Base-by-base conservation (phyloP, 2,113 vertebrate genomes). In the Parus major region DNA sequence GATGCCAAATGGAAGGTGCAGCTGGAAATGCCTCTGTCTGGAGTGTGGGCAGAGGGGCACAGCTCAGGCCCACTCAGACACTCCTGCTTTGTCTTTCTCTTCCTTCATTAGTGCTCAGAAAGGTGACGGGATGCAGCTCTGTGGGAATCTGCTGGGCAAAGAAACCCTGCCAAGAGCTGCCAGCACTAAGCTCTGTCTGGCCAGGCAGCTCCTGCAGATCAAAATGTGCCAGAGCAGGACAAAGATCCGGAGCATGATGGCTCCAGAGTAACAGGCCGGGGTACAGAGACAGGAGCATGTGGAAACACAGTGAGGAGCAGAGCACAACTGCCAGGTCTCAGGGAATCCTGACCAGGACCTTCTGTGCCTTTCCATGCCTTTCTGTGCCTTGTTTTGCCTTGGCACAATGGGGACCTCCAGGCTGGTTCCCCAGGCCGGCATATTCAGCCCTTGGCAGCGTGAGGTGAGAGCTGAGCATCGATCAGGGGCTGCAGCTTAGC, bases 21-120 rank as follows among this genome's bases (percentile, higher is more conserved):
- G 4, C 7, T 64, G 76, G 24, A 76, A 92, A 57, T 18, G 77
- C 29, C 39, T 75, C 75, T 86, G 82, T 18, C 68, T 72, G 84
- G 29, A 81, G 63, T 1, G 1, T 0, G 53, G 1, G 8, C 1
- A 56, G 76, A 12, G 22, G 81, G 72, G 69, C 2, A 0, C 6
- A 1, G n/a, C 83, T 76, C 3, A 0, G 33, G 27, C 8, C 4
- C 1, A 0, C 50, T 52, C 55, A 11, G 11, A 41, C 1, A 0
- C 41, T 60, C 52, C n/a, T 3, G 9, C 57, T 61, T 49, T 31
- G 56, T 27, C 60, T 44, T 57, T 35, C 50, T 76, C 68, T 5
- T 46, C 49, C 33, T 76, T 61, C 25, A 4, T 64, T 72, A 44
- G 5, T 24, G 73, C 90, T 42, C 71, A 22, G 33, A 60, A 33